Evolutionary conservation across 1,140 invertebrate species (phyloP), one percentile per base, ranked within the genome.

Genomic region (Paraescarpia echinospica): DNA sequence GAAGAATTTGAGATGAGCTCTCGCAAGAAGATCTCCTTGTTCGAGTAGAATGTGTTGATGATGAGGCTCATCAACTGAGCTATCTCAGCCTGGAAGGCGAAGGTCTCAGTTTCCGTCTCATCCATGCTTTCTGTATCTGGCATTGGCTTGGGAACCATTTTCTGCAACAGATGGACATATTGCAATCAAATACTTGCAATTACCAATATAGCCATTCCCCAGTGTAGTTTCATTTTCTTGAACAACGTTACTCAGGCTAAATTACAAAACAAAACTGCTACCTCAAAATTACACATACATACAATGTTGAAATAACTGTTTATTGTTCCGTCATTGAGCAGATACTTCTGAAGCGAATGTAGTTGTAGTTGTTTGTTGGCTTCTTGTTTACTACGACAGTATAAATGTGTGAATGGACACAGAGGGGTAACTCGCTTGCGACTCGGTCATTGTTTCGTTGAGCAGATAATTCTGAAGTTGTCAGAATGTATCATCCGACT

Each of bases 21-120:
- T 96, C 99, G 97, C 93, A 99, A 97, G 96, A 99, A 99, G 94
- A 99, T 99, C 97, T 99, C 99, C 97, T 99, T 99, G 97, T 99
- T 99, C 0, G 98, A 99, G 96, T 99, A 99, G 96, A 99, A 99
- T 89, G 99, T 99, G 97, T 99, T 99, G 97, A 99, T 99, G 97
- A 99, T 99, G 95, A 99, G 97, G 93, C 98, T 98, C 98, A 99
- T 99, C 96, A 99, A 97, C 97, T 96, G 96, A 96, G 98, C 98
- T 96, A 99, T 99, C 96, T 99, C 98, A 95, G 98, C 98, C 97
- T 99, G 98, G 97, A 99, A 99, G 88, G 97, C 97, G 94, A 97
- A 97, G 92, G 97, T 97, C 94, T 97, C 97, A n/a, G 96, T 96
- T 51, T 96, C 96, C 14, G 94, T 94, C n/a, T 94, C 93, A 33